Evolutionary conservation across 2,888 invertebrate species (phyloP).

Genomic region (Bembecia ichneumoniformis): DNA sequence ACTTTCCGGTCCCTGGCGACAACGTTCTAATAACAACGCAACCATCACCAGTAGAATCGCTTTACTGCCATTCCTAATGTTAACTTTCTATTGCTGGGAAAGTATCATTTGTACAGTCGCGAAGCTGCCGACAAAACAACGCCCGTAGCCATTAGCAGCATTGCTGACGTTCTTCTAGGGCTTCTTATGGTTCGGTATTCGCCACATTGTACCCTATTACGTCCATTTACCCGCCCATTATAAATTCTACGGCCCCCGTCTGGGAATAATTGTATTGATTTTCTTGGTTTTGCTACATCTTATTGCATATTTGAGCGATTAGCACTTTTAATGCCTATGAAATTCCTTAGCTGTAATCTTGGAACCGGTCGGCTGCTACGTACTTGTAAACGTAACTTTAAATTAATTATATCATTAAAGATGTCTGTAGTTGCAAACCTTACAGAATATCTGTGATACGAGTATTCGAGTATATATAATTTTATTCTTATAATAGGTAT

Average conservation of each 20-base stretch:
- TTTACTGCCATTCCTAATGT: conserved; percentile 46
- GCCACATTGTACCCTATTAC: conserved; percentile 1
- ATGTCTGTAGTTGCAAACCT: conserved; percentile 8
- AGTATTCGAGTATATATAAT: too few relatives aligned
- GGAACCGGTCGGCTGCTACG: neutral
- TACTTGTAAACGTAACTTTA: neutral
- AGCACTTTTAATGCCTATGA: conserved; percentile 14
- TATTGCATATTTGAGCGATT: conserved; percentile 32
- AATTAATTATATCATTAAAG: neutral
- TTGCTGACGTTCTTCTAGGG: conserved; percentile 21
- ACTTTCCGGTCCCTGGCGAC: conserved; percentile 42
- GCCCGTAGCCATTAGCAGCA: conserved; percentile 46
- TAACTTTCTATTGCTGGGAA: conserved; percentile 63
- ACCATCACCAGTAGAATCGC: conserved; percentile 43
- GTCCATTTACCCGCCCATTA: conserved; percentile 1
- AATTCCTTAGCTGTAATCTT: neutral
- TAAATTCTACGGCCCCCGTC: conserved; percentile 4
- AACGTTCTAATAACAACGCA: conserved; percentile 47
- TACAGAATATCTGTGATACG: neutral
- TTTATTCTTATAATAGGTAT: neutral
- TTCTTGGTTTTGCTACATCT: conserved; percentile 26
- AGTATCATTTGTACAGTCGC: conserved; percentile 50
- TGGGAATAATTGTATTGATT: conserved; percentile 5
- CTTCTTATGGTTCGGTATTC: conserved; percentile 1
- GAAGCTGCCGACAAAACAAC: conserved; percentile 37